Conservation (phyloP, 1,140 invertebrate species). For the Pollicipes pollicipes region DNA sequence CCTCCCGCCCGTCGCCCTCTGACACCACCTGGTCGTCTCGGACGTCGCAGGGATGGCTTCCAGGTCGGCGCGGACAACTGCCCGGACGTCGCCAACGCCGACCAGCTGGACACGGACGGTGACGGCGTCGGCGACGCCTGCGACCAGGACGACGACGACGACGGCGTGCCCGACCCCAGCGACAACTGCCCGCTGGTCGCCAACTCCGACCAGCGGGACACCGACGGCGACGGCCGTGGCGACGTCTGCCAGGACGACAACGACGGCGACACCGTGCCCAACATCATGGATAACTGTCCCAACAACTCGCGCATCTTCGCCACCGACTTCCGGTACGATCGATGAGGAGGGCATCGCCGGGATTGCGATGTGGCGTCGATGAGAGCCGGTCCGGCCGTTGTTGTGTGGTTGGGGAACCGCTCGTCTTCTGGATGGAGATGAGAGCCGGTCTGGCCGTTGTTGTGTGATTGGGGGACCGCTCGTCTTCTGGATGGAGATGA, state of each 20-base stretch:
- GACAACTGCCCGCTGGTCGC: slow-evolving; percentile 63
- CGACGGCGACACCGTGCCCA: slow-evolving; percentile 63
- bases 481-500: no score
- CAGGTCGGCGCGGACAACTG: slow-evolving; percentile 46
- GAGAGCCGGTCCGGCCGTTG: no score
- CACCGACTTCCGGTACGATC: slow-evolving; percentile 60
- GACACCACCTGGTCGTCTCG: no score
- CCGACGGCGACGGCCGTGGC: slow-evolving; percentile 44
- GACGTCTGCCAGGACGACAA: slow-evolving; percentile 67
- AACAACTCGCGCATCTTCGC: slow-evolving; percentile 81
- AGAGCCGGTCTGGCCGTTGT: no score
- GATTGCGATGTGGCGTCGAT: no score
- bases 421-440: no score
- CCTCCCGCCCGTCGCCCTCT: no score
- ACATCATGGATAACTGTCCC: slow-evolving; percentile 81
- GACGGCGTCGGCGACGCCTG: slow-evolving; percentile 56
- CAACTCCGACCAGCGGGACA: slow-evolving; percentile 20
- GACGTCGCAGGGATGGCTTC: slow-evolving; percentile 24
- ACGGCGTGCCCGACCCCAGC: slow-evolving; percentile 46
- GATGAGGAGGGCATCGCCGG: no score
- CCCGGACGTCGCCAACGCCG: slow-evolving; percentile 48
- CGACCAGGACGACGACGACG: slow-evolving; percentile 66
- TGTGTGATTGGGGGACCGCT: no score
- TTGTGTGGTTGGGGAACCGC: background rate
- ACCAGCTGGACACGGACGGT: slow-evolving; percentile 52